phyloP scores from a whole-genome alignment of 37 sponge, comb jelly and placozoan genomes.

The Tethya wilhelma region DNA sequence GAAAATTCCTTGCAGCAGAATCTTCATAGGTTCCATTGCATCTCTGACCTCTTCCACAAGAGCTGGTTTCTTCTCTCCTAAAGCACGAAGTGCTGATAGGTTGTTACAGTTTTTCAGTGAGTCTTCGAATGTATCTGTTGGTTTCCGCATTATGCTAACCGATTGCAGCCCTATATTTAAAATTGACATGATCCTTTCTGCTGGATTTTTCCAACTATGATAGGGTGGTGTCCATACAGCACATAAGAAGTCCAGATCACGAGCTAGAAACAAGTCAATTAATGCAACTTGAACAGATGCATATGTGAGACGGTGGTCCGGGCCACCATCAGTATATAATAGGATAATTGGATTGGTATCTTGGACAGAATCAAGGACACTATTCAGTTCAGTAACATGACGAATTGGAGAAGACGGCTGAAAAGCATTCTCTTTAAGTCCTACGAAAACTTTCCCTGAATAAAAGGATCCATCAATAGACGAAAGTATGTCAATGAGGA shows the following conservation, averaged over 20 bases:
- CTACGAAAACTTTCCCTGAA: neutral
- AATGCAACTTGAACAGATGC: no score
- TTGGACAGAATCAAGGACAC: neutral
- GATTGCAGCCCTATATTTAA: neutral
- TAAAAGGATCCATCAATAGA: constrained; percentile 11
- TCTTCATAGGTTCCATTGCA: no score
- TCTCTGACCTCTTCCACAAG: no score
- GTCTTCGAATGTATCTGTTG: neutral
- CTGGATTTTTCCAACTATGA: constrained; percentile 8
- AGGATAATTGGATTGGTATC: no score
- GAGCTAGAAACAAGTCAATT: no score
- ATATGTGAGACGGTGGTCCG: no score
- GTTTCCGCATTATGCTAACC: neutral
- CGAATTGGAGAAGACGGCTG: constrained; percentile 42
- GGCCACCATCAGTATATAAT: no score
- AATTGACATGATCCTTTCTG: neutral
- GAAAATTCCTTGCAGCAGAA: neutral
- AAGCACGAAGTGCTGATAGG: no score
- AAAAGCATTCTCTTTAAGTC: constrained; percentile 32
- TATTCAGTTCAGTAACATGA: constrained; percentile 33
- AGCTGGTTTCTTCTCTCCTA: no score
- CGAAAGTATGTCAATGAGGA: constrained; percentile 21
- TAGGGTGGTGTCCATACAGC: constrained; percentile 8
- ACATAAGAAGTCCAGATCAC: neutral
- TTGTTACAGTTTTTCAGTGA: no score